phyloP scores from a whole-genome alignment of 30 jellyfish, hydroid and myxozoan species.

The Mastigias papua region DNA sequence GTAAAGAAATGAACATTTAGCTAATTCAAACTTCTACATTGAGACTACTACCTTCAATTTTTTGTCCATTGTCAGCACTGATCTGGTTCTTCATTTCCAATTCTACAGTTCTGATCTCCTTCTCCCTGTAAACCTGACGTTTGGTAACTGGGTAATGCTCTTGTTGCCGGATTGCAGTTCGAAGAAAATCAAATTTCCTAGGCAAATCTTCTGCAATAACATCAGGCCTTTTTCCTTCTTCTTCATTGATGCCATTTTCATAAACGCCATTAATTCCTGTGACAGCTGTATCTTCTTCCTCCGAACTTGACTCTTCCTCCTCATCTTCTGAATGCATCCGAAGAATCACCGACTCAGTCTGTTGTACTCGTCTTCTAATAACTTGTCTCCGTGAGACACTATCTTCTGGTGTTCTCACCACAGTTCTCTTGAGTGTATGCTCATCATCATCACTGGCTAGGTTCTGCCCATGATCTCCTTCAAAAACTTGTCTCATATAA shows the following conservation, averaged over 20 bases:
- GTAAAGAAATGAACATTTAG: background rate
- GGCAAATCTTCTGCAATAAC: conserved; percentile 4
- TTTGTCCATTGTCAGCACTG: background rate
- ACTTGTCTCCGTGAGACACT: conserved; percentile 37
- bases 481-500: background rate
- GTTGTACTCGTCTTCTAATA: conserved; percentile 6
- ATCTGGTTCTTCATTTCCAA: background rate
- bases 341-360: background rate
- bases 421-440: background rate
- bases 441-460: background rate
- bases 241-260: conserved; percentile 30
- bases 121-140: conserved; percentile 40
- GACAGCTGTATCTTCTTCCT: conserved; percentile 11
- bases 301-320: conserved; percentile 7
- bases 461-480: background rate
- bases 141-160: conserved; percentile 34
- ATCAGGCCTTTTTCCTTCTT: background rate
- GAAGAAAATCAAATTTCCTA: conserved; percentile 39
- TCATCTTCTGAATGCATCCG: background rate
- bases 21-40: background rate
- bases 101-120: background rate
- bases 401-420: conserved; percentile 20
- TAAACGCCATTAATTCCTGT: conserved; percentile 2
- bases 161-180: conserved; percentile 48
- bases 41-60: background rate